Conservation (phyloP, 2,888 invertebrate genomes). For the Apamea monoglypha region DNA sequence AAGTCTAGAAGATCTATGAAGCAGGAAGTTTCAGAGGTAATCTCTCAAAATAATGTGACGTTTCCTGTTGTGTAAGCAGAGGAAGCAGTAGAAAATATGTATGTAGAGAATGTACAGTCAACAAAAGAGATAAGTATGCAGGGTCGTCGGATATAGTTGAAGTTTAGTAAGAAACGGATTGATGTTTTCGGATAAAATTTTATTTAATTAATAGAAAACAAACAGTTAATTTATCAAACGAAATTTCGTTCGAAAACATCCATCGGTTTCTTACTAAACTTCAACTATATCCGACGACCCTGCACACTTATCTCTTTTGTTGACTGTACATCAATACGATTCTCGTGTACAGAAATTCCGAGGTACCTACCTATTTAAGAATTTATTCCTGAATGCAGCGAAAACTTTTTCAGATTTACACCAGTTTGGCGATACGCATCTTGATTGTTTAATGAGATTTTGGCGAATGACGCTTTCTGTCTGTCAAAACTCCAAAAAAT, state of each 20-base stretch:
- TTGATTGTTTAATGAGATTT: neutral
- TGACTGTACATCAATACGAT: too few relatives aligned
- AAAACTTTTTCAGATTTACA: neutral
- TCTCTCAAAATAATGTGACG: conserved; percentile 35
- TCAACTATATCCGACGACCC: too few relatives aligned
- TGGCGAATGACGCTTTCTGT: neutral
- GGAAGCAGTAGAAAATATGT: conserved; percentile 1
- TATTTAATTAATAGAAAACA: too few relatives aligned
- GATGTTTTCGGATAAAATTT: too few relatives aligned
- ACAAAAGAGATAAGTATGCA: too few relatives aligned
- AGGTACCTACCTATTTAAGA: neutral
- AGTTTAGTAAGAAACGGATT: too few relatives aligned
- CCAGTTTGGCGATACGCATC: neutral
- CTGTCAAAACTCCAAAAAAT: neutral
- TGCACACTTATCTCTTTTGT: too few relatives aligned
- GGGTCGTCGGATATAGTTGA: too few relatives aligned
- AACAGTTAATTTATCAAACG: too few relatives aligned
- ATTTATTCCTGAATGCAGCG: neutral
- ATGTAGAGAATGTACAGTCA: neutral
- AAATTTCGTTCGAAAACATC: too few relatives aligned
- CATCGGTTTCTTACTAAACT: too few relatives aligned
- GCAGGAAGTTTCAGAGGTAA: conserved; percentile 25
- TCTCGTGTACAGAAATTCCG: neutral
- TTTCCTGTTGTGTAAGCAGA: conserved; percentile 22
- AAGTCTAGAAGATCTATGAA: conserved; percentile 17